Evolutionary conservation across 2,113 vertebrate species (phyloP), one percentile per base, ranked within the genome.

Genomic region (Varanus salvator): DNA sequence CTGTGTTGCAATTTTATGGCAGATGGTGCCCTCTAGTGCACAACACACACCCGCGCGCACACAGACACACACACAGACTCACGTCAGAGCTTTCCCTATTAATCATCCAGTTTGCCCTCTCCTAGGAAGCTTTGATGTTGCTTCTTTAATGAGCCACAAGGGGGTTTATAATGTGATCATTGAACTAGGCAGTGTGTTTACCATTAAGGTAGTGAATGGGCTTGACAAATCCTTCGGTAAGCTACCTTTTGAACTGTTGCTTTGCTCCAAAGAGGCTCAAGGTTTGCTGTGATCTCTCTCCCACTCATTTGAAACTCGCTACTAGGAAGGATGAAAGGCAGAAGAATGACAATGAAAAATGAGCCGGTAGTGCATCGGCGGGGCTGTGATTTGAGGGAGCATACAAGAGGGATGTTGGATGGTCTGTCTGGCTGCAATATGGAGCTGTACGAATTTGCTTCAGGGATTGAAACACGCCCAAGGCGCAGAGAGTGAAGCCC

Each of bases 21-120:
- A 86, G 84, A 93, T 0, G 38, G 60, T 95, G 96, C 95, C 95
- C 93, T 95, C 96, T 96, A 95, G 96, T 88, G 96, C 90, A 84
- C 89, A n/a, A n/a, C 17, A 11, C 5, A 1, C n/a, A 80, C 54
- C 90, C 7, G 15, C 57, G 15, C 57, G 15, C 57, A 14, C 57
- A 54, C 52, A 54, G 5, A 9, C 57, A 57, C 8, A 60, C 6
- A 64, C 17, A 5, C 60, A 64, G 15, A 64, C 60, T 19, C 60
- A 64, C 31, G 48, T 6, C 68, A 50, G 29, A 14, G 6, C 0
- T 84, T 12, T 91, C 84, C 68, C 0, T 27, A 60, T 92, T 64
- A 87, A 90, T 90, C 29, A 19, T 14, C 87, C 78, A 1, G 48
- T 71, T 77, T 60, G 4, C 87, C 72, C 92, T 91, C 71, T 50